phyloP scores from a whole-genome alignment of 2,113 vertebrate species.

The Rhegmatorhina hoffmannsi region DNA sequence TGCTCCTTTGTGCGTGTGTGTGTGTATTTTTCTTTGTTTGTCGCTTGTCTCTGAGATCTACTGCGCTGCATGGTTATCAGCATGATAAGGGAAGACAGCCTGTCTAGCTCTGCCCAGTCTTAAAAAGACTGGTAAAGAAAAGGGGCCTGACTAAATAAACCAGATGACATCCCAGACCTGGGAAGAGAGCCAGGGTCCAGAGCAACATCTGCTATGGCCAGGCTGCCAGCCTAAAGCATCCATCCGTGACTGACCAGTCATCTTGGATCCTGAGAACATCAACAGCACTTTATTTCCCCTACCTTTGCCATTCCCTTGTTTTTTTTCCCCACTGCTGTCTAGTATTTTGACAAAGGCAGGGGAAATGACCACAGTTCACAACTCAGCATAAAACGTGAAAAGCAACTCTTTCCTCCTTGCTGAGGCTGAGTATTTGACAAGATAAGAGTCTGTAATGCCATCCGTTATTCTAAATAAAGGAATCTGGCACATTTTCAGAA shows the following conservation, averaged over 20 bases:
- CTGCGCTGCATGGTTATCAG: background rate
- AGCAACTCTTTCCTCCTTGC: background rate
- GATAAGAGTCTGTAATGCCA: background rate
- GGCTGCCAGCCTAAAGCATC: slow-evolving; percentile 31
- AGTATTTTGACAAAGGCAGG: background rate
- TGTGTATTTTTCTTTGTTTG: background rate
- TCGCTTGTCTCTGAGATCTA: background rate
- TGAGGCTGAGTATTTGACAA: background rate
- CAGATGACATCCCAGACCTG: slow-evolving; percentile 36
- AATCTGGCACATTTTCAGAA: background rate
- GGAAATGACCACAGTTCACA: background rate
- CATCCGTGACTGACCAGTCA: background rate
- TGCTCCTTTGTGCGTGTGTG: background rate
- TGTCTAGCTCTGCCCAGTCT: background rate
- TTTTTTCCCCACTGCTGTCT: background rate
- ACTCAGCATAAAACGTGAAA: background rate
- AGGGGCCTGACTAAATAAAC: background rate
- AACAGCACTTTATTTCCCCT: background rate
- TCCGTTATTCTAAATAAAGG: background rate
- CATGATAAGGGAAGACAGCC: background rate
- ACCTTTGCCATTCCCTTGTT: background rate
- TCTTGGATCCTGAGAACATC: background rate
- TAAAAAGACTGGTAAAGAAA: slow-evolving; percentile 17
- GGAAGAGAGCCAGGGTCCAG: slow-evolving; percentile 40
- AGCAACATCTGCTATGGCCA: slow-evolving; percentile 37